These are phyloP conservation scores for Babylonia areolata DNA, from an alignment of 1,140 invertebrate genomes.

Conservation along the genomic window DNA sequence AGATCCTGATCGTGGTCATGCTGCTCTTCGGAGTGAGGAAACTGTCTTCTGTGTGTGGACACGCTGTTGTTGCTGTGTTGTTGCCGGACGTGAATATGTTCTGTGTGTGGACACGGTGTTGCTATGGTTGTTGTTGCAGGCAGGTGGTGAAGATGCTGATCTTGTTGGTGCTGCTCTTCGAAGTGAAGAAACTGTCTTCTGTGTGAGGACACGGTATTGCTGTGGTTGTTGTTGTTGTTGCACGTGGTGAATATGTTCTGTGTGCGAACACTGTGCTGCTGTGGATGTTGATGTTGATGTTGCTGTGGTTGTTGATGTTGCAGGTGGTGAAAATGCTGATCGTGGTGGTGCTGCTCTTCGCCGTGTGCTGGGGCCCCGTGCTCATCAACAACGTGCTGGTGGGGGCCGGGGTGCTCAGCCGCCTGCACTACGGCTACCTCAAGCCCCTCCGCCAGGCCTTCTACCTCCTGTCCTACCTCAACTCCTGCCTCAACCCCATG, in stretches of 20 bases:
- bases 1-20: too few species aligned
- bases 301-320: constrained; percentile 17
- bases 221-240: too few species aligned
- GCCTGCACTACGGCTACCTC: constrained; percentile 77
- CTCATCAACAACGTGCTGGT: constrained; percentile 70
- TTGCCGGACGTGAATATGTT: too few species aligned
- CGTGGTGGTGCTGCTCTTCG: constrained; percentile 77
- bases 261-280: background rate
- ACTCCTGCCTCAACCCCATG: constrained; percentile 86
- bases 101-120: too few species aligned
- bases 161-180: too few species aligned
- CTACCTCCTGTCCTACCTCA: constrained; percentile 79
- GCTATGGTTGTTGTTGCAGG: too few species aligned
- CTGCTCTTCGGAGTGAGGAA: too few species aligned
- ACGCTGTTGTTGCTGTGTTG: too few species aligned
- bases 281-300: background rate
- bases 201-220: too few species aligned
- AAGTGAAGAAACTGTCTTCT: too few species aligned
- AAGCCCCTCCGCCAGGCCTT: constrained; percentile 82
- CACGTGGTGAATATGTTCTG: background rate
- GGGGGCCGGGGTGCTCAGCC: constrained; percentile 79
- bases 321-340: constrained; percentile 79
- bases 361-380: constrained; percentile 78
- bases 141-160: too few species aligned
- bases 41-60: too few species aligned